phyloP scores from a whole-genome alignment of 2,888 invertebrate genomes.

The Thyatira batis region DNA sequence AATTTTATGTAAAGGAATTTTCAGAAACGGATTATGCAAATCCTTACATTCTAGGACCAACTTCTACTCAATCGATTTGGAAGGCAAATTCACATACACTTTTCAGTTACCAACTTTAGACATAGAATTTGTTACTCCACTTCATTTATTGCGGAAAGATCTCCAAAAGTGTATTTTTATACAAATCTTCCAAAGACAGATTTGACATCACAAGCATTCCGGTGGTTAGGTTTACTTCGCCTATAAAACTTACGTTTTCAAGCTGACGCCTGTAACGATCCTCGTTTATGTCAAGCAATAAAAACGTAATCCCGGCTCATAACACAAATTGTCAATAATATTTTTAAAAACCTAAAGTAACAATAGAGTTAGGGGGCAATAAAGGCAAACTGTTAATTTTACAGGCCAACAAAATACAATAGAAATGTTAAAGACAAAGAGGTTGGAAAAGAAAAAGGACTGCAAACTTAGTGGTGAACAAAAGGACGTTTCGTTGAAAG shows the following conservation, averaged over 20 bases:
- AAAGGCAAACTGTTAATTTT: slow-evolving; percentile 70
- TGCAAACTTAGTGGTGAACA: slow-evolving; percentile 67
- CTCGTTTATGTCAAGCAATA: neutral
- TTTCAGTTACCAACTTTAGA: neutral
- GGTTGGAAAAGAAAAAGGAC: slow-evolving; percentile 54
- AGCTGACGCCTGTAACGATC: slow-evolving; percentile 1
- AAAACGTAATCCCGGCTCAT: neutral
- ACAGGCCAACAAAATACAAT: slow-evolving; percentile 62
- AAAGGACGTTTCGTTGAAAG: slow-evolving; percentile 69
- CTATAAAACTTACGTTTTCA: neutral
- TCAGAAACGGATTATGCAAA: neutral
- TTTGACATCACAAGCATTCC: neutral
- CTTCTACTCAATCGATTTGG: neutral
- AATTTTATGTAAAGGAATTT: neutral
- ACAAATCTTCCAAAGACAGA: neutral
- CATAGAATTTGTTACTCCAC: too few species aligned
- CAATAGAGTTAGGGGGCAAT: slow-evolving; percentile 55
- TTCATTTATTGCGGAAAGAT: neutral
- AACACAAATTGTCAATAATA: slow-evolving; percentile 29
- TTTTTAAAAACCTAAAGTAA: slow-evolving; percentile 41
- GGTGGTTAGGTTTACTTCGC: neutral
- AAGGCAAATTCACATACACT: neutral
- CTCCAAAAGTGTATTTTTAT: neutral
- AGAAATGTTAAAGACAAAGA: slow-evolving; percentile 45
- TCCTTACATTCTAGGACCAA: neutral